Conservation (phyloP, 2,113 vertebrate species). For the Pantherophis guttatus region DNA sequence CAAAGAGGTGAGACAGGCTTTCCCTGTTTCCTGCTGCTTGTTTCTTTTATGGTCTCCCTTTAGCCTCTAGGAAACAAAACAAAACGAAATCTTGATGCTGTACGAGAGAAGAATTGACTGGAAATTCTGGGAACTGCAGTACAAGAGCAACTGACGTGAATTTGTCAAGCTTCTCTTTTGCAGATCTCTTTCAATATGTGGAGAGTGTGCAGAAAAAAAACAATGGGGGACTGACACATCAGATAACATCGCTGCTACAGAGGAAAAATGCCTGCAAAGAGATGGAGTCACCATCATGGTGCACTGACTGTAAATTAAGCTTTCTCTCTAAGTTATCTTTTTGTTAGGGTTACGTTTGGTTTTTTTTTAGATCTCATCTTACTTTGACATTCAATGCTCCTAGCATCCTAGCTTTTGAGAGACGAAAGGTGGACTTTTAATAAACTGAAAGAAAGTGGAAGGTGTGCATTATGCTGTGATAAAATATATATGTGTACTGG, state of each 20-base stretch:
- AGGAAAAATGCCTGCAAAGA: not conserved
- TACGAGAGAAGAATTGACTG: not conserved
- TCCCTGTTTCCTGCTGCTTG: not conserved
- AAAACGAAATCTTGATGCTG: not conserved
- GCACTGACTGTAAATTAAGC: not conserved
- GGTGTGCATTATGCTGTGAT: not conserved
- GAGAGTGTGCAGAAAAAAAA: not conserved
- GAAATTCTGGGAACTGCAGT: not conserved
- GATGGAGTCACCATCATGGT: not conserved
- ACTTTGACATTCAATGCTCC: not conserved
- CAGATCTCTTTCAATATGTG: not conserved
- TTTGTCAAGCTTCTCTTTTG: not conserved
- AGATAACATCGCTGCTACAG: not conserved
- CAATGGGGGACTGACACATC: not conserved
- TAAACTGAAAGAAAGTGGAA: not conserved
- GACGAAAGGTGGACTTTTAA: not conserved
- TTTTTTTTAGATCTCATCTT: not conserved
- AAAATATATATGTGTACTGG: not conserved
- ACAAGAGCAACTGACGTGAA: not conserved
- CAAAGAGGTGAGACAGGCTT: not conserved
- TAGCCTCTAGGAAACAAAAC: not conserved
- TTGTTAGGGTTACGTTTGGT: not conserved
- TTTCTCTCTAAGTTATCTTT: not conserved
- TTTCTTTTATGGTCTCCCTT: not conserved
- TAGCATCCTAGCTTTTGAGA: not conserved